A percentile compares a stretch with the other conserved stretches of the same genome.
phyloP scores from a whole-genome alignment of 2,113 vertebrate genomes.

The Astur gentilis region DNA sequence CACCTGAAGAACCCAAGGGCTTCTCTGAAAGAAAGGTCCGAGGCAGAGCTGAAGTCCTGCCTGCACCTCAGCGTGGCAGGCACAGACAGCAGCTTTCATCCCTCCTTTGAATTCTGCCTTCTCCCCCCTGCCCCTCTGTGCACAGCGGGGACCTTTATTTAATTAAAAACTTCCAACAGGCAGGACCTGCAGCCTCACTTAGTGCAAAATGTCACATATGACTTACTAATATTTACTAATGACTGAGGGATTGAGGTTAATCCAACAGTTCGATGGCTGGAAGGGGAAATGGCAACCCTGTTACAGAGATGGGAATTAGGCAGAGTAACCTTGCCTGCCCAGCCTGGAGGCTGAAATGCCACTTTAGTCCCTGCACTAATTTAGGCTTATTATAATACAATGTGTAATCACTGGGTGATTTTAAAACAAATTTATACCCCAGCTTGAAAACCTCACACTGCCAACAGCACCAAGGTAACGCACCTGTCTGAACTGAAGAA shows the following conservation, averaged over 20 bases:
- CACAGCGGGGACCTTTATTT: neutral
- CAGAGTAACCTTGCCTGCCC: neutral
- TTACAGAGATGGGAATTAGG: neutral
- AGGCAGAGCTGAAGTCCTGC: neutral
- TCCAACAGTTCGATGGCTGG: neutral
- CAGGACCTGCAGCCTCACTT: neutral
- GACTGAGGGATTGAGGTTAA: neutral
- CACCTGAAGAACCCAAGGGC: neutral
- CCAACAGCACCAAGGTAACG: neutral
- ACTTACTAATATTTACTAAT: slow-evolving; percentile 6
- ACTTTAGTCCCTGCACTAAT: neutral
- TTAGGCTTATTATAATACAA: neutral
- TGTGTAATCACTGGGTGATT: neutral
- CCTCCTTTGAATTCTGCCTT: neutral
- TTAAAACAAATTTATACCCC: neutral
- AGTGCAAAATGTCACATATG: slow-evolving; percentile 32
- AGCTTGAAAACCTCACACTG: neutral
- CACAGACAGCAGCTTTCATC: neutral
- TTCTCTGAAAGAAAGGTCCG: neutral
- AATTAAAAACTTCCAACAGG: slow-evolving; percentile 54
- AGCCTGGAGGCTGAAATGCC: neutral
- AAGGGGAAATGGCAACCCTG: neutral
- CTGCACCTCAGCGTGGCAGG: fast-evolving
- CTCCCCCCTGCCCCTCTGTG: neutral
- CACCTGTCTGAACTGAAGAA: neutral